A percentile compares a stretch with the other conserved stretches of the same genome.
phyloP scores from a whole-genome alignment of 2,888 invertebrate genomes.

The Heliconius aoede region DNA sequence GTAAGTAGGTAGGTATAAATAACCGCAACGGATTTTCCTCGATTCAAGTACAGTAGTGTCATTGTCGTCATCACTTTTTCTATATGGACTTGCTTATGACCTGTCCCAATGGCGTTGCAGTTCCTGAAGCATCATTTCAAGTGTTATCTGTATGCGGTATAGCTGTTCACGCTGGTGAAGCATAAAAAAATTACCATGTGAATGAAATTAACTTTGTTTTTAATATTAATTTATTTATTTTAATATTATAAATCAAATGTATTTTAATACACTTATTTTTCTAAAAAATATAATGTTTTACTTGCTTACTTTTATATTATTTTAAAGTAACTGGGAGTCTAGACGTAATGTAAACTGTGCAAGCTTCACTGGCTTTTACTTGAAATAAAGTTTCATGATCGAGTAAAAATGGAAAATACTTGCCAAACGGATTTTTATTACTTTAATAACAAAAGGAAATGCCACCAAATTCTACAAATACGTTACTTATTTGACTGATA shows the following conservation, averaged over 20 bases:
- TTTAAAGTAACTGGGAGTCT: conserved; percentile 37
- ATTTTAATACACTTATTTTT: neutral
- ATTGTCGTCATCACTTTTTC: conserved; percentile 16
- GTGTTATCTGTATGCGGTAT: too few species aligned
- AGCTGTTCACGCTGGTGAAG: too few species aligned
- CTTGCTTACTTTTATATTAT: conserved; percentile 29
- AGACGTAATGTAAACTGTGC: conserved; percentile 39
- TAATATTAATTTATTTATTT: neutral
- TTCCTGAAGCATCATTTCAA: too few species aligned
- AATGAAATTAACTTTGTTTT: too few species aligned
- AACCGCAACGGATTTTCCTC: conserved; percentile 53
- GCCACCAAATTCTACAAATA: neutral
- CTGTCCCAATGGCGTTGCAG: neutral
- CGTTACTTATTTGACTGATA: neutral
- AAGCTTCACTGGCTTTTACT: conserved; percentile 29
- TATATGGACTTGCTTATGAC: neutral
- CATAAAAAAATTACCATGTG: too few species aligned
- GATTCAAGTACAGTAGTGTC: conserved; percentile 29
- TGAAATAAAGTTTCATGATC: conserved; percentile 38
- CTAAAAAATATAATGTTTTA: conserved; percentile 3
- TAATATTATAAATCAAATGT: neutral
- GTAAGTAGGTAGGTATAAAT: conserved; percentile 20
- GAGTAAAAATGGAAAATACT: conserved; percentile 34
- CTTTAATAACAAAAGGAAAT: conserved; percentile 15
- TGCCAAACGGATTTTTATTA: conserved; percentile 29